A percentile compares a stretch with the other conserved stretches of the same genome.
Evolutionary conservation across 2,888 invertebrate genomes (phyloP).

Genomic region (Sminthurinus aureus): DNA sequence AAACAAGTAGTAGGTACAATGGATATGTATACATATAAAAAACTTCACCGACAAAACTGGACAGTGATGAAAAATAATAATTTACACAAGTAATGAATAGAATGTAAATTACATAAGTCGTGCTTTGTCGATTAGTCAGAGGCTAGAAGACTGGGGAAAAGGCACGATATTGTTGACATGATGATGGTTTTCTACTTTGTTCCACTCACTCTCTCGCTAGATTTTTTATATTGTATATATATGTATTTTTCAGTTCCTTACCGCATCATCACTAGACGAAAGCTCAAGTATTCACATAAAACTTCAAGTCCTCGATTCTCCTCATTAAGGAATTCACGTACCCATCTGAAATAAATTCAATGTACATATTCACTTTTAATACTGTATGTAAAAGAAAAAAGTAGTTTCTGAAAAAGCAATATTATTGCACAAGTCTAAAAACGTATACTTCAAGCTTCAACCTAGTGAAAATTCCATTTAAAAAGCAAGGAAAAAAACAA

Average conservation of each 20-base stretch:
- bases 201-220: background rate
- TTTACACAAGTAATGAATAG: slow-evolving; percentile 6
- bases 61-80: background rate
- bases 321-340: slow-evolving; percentile 95
- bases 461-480: too few relatives aligned
- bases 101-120: slow-evolving; percentile 2
- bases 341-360: slow-evolving; percentile 78
- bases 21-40: background rate
- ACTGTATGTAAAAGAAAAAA: too few relatives aligned
- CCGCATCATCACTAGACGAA: slow-evolving; percentile 90
- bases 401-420: too few relatives aligned
- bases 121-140: background rate
- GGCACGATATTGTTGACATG: background rate
- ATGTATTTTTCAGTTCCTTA: slow-evolving; percentile 40
- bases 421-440: too few relatives aligned
- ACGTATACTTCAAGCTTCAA: too few relatives aligned
- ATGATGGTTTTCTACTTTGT: background rate
- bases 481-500: too few relatives aligned
- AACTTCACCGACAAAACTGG: background rate
- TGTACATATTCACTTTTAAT: too few relatives aligned
- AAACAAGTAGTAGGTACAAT: background rate
- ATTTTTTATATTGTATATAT: too few relatives aligned
- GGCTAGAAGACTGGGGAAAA: background rate
- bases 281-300: slow-evolving; percentile 96
- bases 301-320: slow-evolving; percentile 96